These are phyloP conservation scores for Stenodera caucasica DNA, from an alignment of 2,888 invertebrate species.

Conservation along the genomic window DNA sequence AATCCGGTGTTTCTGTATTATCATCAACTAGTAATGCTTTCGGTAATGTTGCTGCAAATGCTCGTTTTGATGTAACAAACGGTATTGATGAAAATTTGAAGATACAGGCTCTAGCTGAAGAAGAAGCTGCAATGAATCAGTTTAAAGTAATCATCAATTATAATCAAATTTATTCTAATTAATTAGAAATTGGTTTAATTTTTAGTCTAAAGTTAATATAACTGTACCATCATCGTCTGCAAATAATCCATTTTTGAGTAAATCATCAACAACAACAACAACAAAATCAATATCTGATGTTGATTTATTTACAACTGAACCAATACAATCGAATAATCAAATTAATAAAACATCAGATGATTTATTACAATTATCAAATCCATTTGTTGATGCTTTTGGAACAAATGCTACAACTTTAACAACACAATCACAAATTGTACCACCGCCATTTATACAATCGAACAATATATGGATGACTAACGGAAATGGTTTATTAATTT, in stretches of 20 bases:
- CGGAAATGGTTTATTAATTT: conserved; percentile 53
- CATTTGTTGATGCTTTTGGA: conserved; percentile 75
- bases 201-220: conserved; percentile 76
- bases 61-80: conserved; percentile 62
- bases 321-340: conserved; percentile 58
- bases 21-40: conserved; percentile 72
- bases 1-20: conserved; percentile 84
- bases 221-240: conserved; percentile 63
- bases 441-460: conserved; percentile 37
- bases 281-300: conserved; percentile 60
- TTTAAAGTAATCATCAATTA: conserved; percentile 84
- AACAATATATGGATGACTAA: conserved; percentile 62
- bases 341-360: conserved; percentile 64
- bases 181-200: conserved; percentile 18
- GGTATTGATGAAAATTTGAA: conserved; percentile 84
- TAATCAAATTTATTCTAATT: conserved; percentile 9
- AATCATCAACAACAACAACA: conserved; percentile 42
- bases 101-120: conserved; percentile 90
- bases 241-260: conserved; percentile 79
- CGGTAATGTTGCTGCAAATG: conserved; percentile 84
- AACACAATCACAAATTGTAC: conserved; percentile 7
- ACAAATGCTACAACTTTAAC: conserved; percentile 60
- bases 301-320: conserved; percentile 78
- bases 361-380: conserved; percentile 70
- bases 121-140: conserved; percentile 93